Evolutionary conservation across 2,888 invertebrate species (phyloP).

Genomic region (Drosophila trichaetosa): DNA sequence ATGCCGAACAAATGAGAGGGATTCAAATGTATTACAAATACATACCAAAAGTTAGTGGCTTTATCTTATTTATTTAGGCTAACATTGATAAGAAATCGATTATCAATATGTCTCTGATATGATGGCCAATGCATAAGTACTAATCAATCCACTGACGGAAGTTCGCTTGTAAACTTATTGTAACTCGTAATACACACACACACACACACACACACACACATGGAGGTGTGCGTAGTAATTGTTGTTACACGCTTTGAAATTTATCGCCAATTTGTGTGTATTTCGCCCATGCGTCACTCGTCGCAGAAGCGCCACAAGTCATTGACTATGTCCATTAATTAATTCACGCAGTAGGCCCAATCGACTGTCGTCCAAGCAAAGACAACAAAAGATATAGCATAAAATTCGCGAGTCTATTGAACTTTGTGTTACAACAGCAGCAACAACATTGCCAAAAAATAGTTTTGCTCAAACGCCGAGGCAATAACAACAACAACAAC

Average conservation of each 20-base stretch:
- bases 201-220: neutral
- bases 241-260: neutral
- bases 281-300: neutral
- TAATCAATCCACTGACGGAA: neutral
- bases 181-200: neutral
- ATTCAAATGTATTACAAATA: neutral
- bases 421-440: constrained; percentile 64
- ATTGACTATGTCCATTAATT: neutral
- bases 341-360: constrained; percentile 33
- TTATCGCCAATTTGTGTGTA: neutral
- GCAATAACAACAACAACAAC: constrained; percentile 19
- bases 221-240: neutral
- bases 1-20: neutral
- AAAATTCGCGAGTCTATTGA: constrained; percentile 78
- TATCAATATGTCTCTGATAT: neutral
- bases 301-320: neutral
- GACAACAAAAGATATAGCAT: neutral
- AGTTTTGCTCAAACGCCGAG: neutral
- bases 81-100: neutral
- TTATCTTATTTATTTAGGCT: neutral
- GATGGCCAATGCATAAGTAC: neutral
- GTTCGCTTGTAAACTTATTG: neutral
- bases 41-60: neutral
- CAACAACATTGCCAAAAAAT: constrained; percentile 19
- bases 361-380: constrained; percentile 17